Percentiles rank a stretch among this genome's conserved stretches.
These are phyloP conservation scores for Drosophila pseudoobscura DNA, from an alignment of 1,140 invertebrate genomes.

Conservation along the genomic window DNA sequence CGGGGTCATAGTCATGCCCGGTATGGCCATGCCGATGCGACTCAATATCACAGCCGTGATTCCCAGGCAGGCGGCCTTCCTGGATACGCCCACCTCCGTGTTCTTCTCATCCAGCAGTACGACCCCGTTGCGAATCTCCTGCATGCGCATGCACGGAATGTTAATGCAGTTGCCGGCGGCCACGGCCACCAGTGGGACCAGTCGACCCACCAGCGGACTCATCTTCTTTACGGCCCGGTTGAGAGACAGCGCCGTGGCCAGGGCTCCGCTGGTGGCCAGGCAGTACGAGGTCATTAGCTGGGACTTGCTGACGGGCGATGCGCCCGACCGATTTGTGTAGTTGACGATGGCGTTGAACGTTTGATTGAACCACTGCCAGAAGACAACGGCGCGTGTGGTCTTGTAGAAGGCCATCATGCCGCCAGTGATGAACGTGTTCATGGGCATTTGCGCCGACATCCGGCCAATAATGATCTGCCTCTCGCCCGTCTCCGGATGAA, in stretches of 20 bases:
- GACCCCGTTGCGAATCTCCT: conserved; percentile 92
- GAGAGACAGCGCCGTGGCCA: conserved; percentile 92
- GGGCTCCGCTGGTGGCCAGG: conserved; percentile 94
- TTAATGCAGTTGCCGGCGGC: conserved; percentile 96
- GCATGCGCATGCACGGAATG: conserved; percentile 94
- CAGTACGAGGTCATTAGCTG: conserved; percentile 94
- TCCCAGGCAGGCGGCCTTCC: conserved; percentile 89
- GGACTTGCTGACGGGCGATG: conserved; percentile 87
- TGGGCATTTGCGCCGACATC: conserved; percentile 96
- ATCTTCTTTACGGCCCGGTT: conserved; percentile 86
- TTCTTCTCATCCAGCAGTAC: conserved; percentile 90
- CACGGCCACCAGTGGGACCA: conserved; percentile 94
- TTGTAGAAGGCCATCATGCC: conserved; percentile 87
- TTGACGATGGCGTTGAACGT: conserved; percentile 96
- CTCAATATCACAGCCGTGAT: conserved; percentile 94
- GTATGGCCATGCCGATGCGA: conserved; percentile 93
- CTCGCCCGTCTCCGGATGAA: conserved; percentile 93
- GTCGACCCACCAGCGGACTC: conserved; percentile 75
- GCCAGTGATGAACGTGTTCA: conserved; percentile 95
- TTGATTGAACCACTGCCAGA: conserved; percentile 97
- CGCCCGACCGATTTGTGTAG: conserved; percentile 94
- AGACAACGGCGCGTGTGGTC: conserved; percentile 91
- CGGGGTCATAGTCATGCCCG: conserved; percentile 92
- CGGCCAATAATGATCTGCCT: conserved; percentile 89
- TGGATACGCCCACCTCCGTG: conserved; percentile 87